Base-by-base conservation (phyloP, 2,113 vertebrate species). In the Pseudopodoces humilis region DNA sequence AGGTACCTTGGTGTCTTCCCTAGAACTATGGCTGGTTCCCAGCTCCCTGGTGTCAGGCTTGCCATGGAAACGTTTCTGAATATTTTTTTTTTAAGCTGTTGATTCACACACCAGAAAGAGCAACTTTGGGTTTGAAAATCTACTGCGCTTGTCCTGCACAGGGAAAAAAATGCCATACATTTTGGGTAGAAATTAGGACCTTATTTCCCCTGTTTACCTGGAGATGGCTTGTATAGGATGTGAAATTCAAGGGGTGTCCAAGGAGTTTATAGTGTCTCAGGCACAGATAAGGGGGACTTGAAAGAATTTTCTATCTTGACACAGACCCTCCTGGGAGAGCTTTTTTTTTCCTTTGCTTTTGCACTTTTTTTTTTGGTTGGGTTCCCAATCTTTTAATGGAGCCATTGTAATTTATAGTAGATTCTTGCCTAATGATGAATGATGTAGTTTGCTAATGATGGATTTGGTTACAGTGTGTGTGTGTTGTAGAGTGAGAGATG, bases 391-490 rank as follows among this genome's bases (percentile, higher is more conserved):
- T 96, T 94, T 92, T 96, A 96, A 93, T 84, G 65, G 90, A 58
- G 20, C 22, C 76, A 71, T 93, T 96, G 93, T 94, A 84, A 93
- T 88, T 95, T 94, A 86, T 92, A 83, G 88, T 80, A 94, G 88
- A 81, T 94, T 74, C 64, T 81, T 93, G 49, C 86, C 90, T 93
- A 60, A 95, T 76, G 95, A 93, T 96, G 95, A 96, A 86, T 95
- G 94, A 96, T 88, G 90, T 90, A 76, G 88, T 88, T 96, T 88
- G 65, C 58, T 97, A 97, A 96, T 95, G 95, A 97, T 90, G 88
- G 96, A 96, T 97, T 96, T 88, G 62, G 88, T 96, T 96, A 97
- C 96, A 93, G 72, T 90, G 46, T 92, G 60, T 90, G 64, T 96
- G 90, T 92, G 92, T 96, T 94, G 76, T 84, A 93, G 90, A 97